Base-by-base conservation (phyloP, 2,888 invertebrate genomes). In the Luperina testacea region DNA sequence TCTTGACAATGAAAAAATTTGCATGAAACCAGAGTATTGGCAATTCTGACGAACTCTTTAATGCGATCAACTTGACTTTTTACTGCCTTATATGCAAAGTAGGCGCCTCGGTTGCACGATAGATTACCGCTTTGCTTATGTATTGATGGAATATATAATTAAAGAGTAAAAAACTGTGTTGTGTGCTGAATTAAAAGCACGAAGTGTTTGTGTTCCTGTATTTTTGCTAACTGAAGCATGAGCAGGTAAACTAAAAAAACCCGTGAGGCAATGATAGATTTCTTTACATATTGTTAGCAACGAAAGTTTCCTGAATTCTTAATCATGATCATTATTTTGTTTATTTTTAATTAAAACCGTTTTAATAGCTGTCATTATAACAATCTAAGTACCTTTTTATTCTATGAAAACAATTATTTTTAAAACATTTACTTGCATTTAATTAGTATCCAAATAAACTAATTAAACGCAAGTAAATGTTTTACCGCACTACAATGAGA, bases 1-100 rank as follows among this genome's bases (percentile, higher is more conserved):
- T 89, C 87, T 88, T 90, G 78, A 81, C 84, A 90, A 91, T 90
- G 82, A 84, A 87, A 80, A 73, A 84, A 89, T 88, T 91, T 88
- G 87, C 90, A 90, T 89, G 63, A 53, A 75, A 45, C 61, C 51
- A 38, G 70, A 72, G 68, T 71, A 81, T 83, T 88, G 81, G 77
- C 75, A 80, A 85, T 87, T 87, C 86, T 75, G 81, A 82, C 63
- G 82, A 83, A 77, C 77, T 71, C 70, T 78, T 77, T 79, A 90
- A 84, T 73, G 81, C 79, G 73, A 87, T 87, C 74, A 78, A 84
- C 75, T 86, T 80, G 79, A 82, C 75, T 84, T 84, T 89, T 84
- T 86, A 84, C 80, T 74, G 85, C 72, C 80, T 82, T 51, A 72
- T 75, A 90, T 90, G 87, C 73, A 82, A 90, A 90, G 71, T 57